Evolutionary conservation across 2,113 vertebrate species (phyloP).

Genomic region (human (Homo sapiens)): GRCh38 chr6:135334501-135335000

Average conservation of each 20-base stretch:
- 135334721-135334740: neutral
- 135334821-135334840: neutral
- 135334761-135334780: neutral
- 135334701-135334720: neutral
- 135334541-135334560: neutral
- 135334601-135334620: neutral
- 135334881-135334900: neutral
- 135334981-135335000: neutral
- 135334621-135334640: neutral
- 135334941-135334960: conserved; percentile 13
- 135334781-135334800: neutral
- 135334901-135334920: neutral
- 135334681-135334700: neutral
- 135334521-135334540: neutral
- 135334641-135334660: neutral
- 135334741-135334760: neutral
- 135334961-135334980: neutral
- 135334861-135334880: conserved; percentile 14
- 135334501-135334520: neutral
- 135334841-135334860: neutral
- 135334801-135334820: neutral
- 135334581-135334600: neutral
- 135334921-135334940: neutral
- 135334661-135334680: neutral
- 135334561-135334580: neutral